Conservation (phyloP, 2,797 vertebrate species). For the Gymnothorax javanicus region DNA sequence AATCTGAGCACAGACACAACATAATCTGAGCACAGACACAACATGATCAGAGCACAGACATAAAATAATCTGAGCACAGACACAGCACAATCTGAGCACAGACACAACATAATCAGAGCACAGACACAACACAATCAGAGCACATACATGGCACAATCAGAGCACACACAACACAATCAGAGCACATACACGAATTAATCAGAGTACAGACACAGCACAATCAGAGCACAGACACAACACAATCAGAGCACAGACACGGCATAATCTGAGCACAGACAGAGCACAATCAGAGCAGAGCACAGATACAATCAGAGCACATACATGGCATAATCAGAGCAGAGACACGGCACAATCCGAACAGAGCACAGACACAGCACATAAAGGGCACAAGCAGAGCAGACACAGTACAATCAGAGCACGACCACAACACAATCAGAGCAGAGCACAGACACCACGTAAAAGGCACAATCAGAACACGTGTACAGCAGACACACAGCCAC, state of each 20-base stretch:
- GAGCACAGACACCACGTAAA: background rate
- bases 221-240: background rate
- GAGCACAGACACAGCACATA: background rate
- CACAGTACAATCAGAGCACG: background rate
- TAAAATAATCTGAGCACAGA: too few relatives aligned
- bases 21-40: background rate
- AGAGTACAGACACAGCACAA: background rate
- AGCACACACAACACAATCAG: background rate
- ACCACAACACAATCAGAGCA: background rate
- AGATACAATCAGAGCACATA: background rate
- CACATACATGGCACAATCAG: background rate
- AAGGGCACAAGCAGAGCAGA: background rate
- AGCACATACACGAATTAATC: background rate
- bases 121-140: too few relatives aligned
- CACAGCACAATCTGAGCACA: background rate
- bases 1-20: background rate
- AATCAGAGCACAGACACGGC: constrained; percentile 16
- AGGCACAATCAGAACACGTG: background rate
- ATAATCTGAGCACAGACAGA: background rate
- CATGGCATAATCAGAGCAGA: background rate
- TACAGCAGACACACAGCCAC: background rate
- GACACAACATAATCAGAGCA: background rate
- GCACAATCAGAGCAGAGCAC: background rate
- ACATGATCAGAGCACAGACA: background rate
- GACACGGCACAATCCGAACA: background rate